Percentiles rank a stretch among this genome's conserved stretches.
Evolutionary conservation across 92 coral and sea anemone species (phyloP).

Genomic region (Micromussa lordhowensis): DNA sequence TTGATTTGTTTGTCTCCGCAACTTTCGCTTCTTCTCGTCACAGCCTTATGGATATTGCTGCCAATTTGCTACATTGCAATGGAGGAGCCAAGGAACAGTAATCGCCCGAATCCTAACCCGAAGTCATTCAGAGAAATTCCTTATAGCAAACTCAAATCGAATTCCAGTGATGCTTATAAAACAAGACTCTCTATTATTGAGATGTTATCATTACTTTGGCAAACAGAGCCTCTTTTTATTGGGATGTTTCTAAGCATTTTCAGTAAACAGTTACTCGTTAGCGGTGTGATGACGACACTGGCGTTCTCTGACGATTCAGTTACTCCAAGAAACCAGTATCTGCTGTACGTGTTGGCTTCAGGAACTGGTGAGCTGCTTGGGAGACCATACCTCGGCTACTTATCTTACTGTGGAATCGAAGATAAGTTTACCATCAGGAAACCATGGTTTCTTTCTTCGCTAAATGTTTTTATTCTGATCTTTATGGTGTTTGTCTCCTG

Average conservation of each 20-base stretch:
- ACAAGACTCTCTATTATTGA: background rate
- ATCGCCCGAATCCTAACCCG: background rate
- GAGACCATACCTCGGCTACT: background rate
- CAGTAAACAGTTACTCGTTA: background rate
- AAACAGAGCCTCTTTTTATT: background rate
- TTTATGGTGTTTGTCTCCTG: conserved; percentile 10
- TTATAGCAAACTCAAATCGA: background rate
- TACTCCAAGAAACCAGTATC: conserved; percentile 14
- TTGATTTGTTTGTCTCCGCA: conserved; percentile 1
- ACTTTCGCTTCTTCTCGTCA: background rate
- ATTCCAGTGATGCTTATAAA: background rate
- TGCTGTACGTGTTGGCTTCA: background rate
- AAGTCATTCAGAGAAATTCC: conserved; percentile 8
- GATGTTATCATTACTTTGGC: background rate
- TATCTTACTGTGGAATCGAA: background rate
- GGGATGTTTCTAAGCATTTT: background rate
- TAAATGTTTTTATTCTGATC: background rate
- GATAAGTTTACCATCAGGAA: background rate
- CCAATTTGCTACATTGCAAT: conserved; percentile 8
- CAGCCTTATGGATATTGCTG: background rate
- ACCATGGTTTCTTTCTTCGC: conserved; percentile 5
- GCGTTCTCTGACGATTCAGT: background rate
- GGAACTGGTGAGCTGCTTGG: background rate
- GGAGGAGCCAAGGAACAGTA: background rate
- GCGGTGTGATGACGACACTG: background rate